Evolutionary conservation across 2,797 vertebrate genomes (phyloP), one percentile per base, ranked within the genome.

Genomic region (Neosilurus hyrtlii): DNA sequence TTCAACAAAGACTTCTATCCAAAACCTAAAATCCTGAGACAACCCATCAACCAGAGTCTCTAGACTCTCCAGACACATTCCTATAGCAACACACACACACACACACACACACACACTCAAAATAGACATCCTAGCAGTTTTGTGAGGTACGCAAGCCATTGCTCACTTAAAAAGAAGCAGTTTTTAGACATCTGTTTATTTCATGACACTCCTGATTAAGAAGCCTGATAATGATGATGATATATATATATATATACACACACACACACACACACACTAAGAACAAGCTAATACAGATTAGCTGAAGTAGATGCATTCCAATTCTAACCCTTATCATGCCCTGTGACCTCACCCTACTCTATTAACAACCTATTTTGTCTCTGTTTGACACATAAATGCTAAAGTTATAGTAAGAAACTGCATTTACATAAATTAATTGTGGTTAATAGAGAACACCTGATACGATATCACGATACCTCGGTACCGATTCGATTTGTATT

Each of bases 1-100:
- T 88, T 89, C 89, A 93, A 93, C 93, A 94, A 94, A 94, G 93
- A 91, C 90, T 91, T 91, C 91, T 91, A 92, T 92, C 92, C 90
- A 91, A 91, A 92, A 89, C 91, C 90, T 88, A 83, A 43, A 43
- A 90, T 92, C 92, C 80, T 49, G 76, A 86, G 74, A 90, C 88
- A 92, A 89, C 86, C 88, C 87, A 92, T 91, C 92, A 92, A 90
- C 89, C 89, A 75, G 26, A 83, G 90, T 88, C 93, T 91, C 65
- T 35, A 61, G 77, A 84, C 89, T 90, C 89, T 91, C 92, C 90
- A 89, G 90, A 89, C 5, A 89, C 85, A 88, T 86, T 86, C 79
- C 84, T 80, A 57, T 10, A 81, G 68, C 77, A 80, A 65, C n/a
- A n/a, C 43, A 0, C 10, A 62, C 54, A n/a, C 43, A 0, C 10